These are phyloP conservation scores for Sakesphorus luctuosus DNA, from an alignment of 2,113 vertebrate genomes.

Conservation along the genomic window DNA sequence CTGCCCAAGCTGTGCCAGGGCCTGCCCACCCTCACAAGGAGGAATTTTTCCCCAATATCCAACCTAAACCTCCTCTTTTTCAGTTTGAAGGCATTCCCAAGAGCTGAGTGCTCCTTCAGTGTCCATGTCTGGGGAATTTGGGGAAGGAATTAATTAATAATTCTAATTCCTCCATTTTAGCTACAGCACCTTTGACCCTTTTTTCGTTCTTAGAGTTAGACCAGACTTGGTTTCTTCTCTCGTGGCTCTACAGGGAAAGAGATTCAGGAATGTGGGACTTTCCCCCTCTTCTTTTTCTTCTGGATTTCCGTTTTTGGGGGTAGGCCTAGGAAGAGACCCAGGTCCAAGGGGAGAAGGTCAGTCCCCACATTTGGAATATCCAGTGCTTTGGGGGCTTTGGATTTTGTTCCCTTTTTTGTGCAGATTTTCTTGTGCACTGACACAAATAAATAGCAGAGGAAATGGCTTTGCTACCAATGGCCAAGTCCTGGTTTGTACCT, in stretches of 20 bases:
- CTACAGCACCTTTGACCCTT: neutral
- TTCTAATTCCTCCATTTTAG: neutral
- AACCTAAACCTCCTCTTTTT: neutral
- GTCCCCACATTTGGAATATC: neutral
- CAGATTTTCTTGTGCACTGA: neutral
- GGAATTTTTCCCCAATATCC: neutral
- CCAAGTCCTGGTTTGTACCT: neutral
- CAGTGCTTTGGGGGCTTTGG: accelerated
- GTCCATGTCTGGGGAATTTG: neutral
- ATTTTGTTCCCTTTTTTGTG: neutral
- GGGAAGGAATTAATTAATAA: neutral
- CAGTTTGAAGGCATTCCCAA: neutral
- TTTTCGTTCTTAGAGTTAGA: neutral
- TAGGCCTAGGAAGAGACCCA: neutral
- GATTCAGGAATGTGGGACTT: neutral
- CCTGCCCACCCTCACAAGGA: neutral
- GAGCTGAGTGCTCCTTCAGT: neutral
- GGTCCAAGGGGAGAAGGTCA: accelerated
- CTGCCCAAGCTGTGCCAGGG: neutral
- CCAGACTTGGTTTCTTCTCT: neutral
- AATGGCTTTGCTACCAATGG: accelerated
- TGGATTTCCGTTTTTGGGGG: neutral
- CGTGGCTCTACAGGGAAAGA: neutral
- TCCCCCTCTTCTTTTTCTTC: neutral
- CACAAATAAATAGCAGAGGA: neutral